A percentile compares a stretch with the other conserved stretches of the same genome.
Conservation (phyloP, 30 jellyfish, hydroid and myxozoan species). For the Nemopilema nomurai region DNA sequence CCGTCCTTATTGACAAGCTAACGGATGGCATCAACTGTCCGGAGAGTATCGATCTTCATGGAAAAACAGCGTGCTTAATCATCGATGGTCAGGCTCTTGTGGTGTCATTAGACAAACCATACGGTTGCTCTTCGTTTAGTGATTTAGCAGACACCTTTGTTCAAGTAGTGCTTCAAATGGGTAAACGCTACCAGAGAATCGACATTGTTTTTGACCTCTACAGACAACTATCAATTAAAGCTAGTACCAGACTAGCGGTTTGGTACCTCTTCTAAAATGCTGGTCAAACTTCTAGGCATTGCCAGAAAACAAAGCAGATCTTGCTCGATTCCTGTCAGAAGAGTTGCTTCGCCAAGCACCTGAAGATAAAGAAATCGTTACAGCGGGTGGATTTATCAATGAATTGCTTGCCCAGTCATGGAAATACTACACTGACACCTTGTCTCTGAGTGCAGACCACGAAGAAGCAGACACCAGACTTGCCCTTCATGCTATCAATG, state of each 20-base stretch:
- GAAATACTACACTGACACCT: slow-evolving; percentile 22
- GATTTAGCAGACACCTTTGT: slow-evolving; percentile 18
- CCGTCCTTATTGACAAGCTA: slow-evolving; percentile 20
- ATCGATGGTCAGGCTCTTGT: slow-evolving; percentile 27
- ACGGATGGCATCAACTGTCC: slow-evolving; percentile 20
- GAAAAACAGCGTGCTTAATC: slow-evolving; percentile 15
- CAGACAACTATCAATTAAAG: slow-evolving; percentile 25
- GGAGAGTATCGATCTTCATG: slow-evolving; percentile 14
- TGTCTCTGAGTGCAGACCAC: slow-evolving; percentile 21
- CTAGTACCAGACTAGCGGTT: slow-evolving; percentile 24
- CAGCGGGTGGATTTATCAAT: slow-evolving; percentile 35
- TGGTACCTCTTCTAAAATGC: slow-evolving; percentile 32
- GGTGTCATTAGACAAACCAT: slow-evolving; percentile 7
- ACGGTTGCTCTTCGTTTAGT: slow-evolving; percentile 2
- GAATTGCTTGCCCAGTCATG: slow-evolving; percentile 36
- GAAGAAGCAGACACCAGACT: slow-evolving; percentile 34
- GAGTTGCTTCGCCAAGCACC: slow-evolving; percentile 52
- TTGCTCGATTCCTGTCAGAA: slow-evolving; percentile 37
- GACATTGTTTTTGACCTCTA: slow-evolving; percentile 20
- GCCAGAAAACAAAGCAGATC: slow-evolving; percentile 45
- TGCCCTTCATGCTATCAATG: slow-evolving; percentile 32
- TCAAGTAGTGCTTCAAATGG: slow-evolving; percentile 8
- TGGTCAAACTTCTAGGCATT: slow-evolving; percentile 27
- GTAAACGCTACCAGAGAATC: slow-evolving; percentile 17
- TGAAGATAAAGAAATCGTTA: slow-evolving; percentile 24